Percentiles rank a stretch among this genome's conserved stretches.
phyloP scores from a whole-genome alignment of 2,888 invertebrate species.

The Chironomus riparius region DNA sequence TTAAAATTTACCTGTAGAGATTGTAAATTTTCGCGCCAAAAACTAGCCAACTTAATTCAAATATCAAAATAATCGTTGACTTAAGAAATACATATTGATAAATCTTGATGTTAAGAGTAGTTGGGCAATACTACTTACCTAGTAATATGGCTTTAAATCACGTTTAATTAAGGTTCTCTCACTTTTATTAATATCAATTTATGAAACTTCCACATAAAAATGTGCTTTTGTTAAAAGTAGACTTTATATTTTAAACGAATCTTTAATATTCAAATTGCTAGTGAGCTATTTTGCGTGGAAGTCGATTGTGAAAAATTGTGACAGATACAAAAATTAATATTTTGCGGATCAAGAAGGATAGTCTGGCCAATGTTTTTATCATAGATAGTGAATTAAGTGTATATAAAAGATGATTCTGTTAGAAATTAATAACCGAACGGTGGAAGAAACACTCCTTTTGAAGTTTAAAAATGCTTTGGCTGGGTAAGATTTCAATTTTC shows the following conservation, averaged over 20 bases:
- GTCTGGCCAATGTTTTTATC: conserved; percentile 13
- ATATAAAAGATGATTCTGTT: conserved; percentile 71
- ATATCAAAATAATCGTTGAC: too few species aligned
- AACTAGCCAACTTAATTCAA: not conserved
- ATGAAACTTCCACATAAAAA: too few species aligned
- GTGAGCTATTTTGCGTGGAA: not conserved
- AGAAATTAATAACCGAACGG: conserved; percentile 98
- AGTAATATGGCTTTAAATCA: too few species aligned
- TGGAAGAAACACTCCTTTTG: conserved; percentile 90
- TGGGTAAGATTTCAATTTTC: conserved; percentile 59
- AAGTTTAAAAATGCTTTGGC: conserved; percentile 94
- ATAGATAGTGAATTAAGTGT: conserved; percentile 25
- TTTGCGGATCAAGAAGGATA: not conserved
- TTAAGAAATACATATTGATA: too few species aligned
- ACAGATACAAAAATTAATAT: not conserved
- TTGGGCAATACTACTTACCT: too few species aligned
- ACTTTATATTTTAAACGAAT: not conserved
- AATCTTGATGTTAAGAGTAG: too few species aligned
- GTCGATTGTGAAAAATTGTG: not conserved
- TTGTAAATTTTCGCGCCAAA: not conserved
- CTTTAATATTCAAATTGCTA: not conserved
- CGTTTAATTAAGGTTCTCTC: too few species aligned
- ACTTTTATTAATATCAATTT: too few species aligned
- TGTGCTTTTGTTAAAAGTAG: too few species aligned
- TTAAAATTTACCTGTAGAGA: too few species aligned